phyloP scores from a whole-genome alignment of 2,888 invertebrate species.

The Dilophus febrilis region DNA sequence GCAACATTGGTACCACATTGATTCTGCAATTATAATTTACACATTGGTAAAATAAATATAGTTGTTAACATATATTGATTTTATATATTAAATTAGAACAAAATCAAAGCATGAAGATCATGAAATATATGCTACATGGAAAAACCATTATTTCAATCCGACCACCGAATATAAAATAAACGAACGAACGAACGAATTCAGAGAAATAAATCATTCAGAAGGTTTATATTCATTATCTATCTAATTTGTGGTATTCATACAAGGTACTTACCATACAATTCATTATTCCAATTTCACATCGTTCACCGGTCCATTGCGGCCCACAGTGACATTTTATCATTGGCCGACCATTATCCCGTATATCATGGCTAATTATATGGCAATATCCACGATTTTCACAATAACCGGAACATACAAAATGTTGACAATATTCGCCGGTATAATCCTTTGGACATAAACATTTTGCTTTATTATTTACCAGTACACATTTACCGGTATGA shows the following conservation, averaged over 20 bases:
- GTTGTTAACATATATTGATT: too few relatives aligned
- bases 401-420: constrained; percentile 48
- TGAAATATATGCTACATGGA: too few relatives aligned
- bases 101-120: too few relatives aligned
- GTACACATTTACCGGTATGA: constrained; percentile 42
- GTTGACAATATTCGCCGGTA: constrained; percentile 47
- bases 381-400: constrained; percentile 47
- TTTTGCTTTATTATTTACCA: constrained; percentile 34
- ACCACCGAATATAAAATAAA: too few relatives aligned
- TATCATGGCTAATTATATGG: constrained; percentile 25
- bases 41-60: not conserved
- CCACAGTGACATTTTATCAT: constrained; percentile 39
- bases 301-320: constrained; percentile 44
- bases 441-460: constrained; percentile 49
- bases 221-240: too few relatives aligned
- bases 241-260: too few relatives aligned
- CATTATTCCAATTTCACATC: constrained; percentile 42
- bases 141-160: too few relatives aligned
- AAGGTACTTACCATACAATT: constrained; percentile 33
- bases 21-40: constrained; percentile 13
- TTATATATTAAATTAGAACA: too few relatives aligned
- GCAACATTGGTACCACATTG: too few relatives aligned
- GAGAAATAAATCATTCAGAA: too few relatives aligned
- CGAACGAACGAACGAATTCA: too few relatives aligned
- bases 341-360: constrained; percentile 11